Conservation (phyloP, 2,113 vertebrate species). For the Engraulis encrasicolus region DNA sequence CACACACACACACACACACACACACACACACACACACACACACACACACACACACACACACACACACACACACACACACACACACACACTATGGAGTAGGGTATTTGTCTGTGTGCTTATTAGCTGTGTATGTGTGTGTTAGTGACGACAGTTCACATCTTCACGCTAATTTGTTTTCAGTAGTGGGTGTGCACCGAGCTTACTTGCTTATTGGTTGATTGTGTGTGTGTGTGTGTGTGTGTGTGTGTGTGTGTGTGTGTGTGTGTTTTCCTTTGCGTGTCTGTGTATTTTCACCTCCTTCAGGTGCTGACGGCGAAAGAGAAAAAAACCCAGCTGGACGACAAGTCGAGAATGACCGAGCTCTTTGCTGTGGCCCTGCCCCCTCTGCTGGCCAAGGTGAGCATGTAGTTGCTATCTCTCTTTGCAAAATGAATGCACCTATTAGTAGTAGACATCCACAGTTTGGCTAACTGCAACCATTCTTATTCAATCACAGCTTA, state of each 20-base stretch:
- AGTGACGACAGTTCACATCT: too few relatives aligned
- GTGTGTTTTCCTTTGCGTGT: too few relatives aligned
- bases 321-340: constrained; percentile 96
- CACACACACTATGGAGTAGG: not conserved
- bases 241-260: not conserved
- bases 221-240: not conserved
- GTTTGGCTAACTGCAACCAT: too few relatives aligned
- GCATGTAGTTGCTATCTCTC: not conserved
- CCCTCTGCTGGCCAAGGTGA: constrained; percentile 94
- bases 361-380: constrained; percentile 94
- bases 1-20: not conserved
- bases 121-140: not conserved
- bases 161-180: not conserved
- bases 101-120: not conserved
- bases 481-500: not conserved
- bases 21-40: not conserved
- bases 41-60: too few relatives aligned
- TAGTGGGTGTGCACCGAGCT: constrained; percentile 16
- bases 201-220: not conserved
- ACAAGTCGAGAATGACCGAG: constrained; percentile 95
- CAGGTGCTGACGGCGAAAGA: constrained; percentile 99
- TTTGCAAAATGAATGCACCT: too few relatives aligned
- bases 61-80: not conserved
- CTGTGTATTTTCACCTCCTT: constrained; percentile 14
- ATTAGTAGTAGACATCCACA: too few relatives aligned